Base-by-base conservation (phyloP, 2,797 vertebrate species). In the Dermochelys coriacea region DNA sequence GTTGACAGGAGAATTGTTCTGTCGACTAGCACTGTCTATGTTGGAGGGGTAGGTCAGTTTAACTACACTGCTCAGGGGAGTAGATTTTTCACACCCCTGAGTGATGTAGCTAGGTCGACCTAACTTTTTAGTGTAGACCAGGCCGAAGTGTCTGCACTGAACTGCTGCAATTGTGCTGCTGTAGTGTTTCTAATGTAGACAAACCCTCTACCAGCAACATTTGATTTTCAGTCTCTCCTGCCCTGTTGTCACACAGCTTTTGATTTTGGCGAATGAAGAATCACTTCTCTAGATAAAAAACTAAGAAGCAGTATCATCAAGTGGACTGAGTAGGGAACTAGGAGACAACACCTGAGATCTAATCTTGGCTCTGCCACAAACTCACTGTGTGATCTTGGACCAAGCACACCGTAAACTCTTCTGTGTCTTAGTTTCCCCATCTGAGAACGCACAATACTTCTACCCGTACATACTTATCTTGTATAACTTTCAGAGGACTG, bases 181-280 rank as follows among this genome's bases (percentile, higher is more conserved):
- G 29, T 34, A 64, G 8, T 7, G 15, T 68, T 78, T 50, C 75
- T 78, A 45, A 49, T 31, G 37, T 78, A 59, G 86, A 19, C 75
- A 6, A 18, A 45, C 3, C 11, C 1, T 9, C 71, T 27, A 6
- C 0, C 31, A 16, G 29, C 23, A 15, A 34, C 27, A 15, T 2
- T 34, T 64, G 52, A n/a, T 79, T 59, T 29, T 9, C 1, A 75
- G 83, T 15, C 57, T 23, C n/a, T 64, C 23, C 29, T 25, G 78
- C 79, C 64, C 59, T 34, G 23, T 50, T 37, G 10, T 68, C 50
- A 27, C 47, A 37, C 31, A 55, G 45, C 86, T 83, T 81, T 47
- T 1, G 1, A 31, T 34, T 85, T 37, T 45, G 55, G 41, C 18
- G 47, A 55, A 31, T 51, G 29, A 51, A 45, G 75, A 85, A 84